These are phyloP conservation scores for Tinea pellionella DNA, from an alignment of 2,888 invertebrate species.

Conservation along the genomic window DNA sequence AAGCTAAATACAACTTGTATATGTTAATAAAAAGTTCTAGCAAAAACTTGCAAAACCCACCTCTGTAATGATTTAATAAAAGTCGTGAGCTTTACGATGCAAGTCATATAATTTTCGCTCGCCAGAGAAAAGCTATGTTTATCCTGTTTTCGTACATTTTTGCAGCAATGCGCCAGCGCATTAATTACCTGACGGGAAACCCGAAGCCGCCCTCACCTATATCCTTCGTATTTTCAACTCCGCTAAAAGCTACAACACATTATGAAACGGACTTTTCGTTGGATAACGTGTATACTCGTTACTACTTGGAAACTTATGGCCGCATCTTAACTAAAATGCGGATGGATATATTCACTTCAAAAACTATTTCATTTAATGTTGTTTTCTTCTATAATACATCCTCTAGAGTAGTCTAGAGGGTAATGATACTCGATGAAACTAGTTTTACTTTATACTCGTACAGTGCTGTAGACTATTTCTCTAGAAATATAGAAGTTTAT, in stretches of 20 bases:
- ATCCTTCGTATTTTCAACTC: constrained; percentile 13
- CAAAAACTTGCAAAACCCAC: not conserved
- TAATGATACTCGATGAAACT: not conserved
- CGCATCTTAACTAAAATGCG: constrained; percentile 2
- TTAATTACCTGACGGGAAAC: constrained; percentile 24
- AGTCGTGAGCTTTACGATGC: not conserved
- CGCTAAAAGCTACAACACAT: constrained; percentile 28
- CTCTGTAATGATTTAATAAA: not conserved
- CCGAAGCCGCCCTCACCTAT: constrained; percentile 1
- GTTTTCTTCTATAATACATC: not conserved
- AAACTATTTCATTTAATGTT: not conserved
- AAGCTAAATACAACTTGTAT: no score
- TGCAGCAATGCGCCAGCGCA: constrained; percentile 27
- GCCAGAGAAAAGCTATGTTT: not conserved
- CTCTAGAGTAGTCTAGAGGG: not conserved
- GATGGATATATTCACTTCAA: not conserved
- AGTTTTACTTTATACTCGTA: not conserved
- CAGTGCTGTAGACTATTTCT: no score
- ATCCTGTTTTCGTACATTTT: constrained; percentile 20
- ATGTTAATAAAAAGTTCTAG: not conserved
- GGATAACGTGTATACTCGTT: constrained; percentile 8
- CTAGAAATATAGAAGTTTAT: no score
- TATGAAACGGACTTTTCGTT: constrained; percentile 22
- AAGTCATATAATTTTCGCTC: not conserved
- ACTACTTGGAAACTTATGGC: constrained; percentile 10